Conservation (phyloP, 1,140 invertebrate genomes). For the Ceratina japonica region DNA sequence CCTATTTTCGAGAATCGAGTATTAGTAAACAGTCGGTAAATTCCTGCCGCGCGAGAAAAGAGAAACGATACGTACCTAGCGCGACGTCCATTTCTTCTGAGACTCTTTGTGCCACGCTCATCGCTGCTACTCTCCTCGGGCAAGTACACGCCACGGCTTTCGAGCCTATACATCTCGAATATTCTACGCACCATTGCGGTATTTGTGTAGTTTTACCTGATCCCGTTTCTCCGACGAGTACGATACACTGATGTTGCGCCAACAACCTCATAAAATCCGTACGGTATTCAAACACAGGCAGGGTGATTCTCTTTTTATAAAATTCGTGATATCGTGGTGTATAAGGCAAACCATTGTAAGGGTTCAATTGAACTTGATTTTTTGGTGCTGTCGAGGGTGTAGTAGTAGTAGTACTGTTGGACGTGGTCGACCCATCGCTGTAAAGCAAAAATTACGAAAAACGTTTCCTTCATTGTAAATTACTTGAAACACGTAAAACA, state of each 20-base stretch:
- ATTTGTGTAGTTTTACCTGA: slow-evolving; percentile 99
- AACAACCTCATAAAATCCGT: slow-evolving; percentile 96
- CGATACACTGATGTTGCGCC: slow-evolving; percentile 93
- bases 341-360: slow-evolving; percentile 87
- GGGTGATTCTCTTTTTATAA: slow-evolving; percentile 91
- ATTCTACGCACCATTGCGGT: slow-evolving; percentile 96
- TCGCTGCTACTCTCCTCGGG: slow-evolving; percentile 97
- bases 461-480: neutral
- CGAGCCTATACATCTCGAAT: slow-evolving; percentile 85
- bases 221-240: slow-evolving; percentile 97
- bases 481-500: neutral
- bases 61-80: slow-evolving; percentile 79
- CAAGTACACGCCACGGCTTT: slow-evolving; percentile 98
- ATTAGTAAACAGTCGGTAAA: neutral
- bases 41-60: neutral
- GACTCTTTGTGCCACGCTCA: slow-evolving; percentile 98
- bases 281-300: slow-evolving; percentile 99
- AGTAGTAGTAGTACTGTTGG: slow-evolving; percentile 68
- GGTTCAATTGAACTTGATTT: slow-evolving; percentile 83
- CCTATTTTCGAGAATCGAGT: slow-evolving; percentile 77
- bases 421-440: slow-evolving; percentile 71
- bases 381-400: slow-evolving; percentile 75
- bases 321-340: slow-evolving; percentile 91
- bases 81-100: slow-evolving; percentile 99
- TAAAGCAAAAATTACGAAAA: slow-evolving; percentile 30